These are phyloP conservation scores for Calliphora vicina DNA, from an alignment of 1,140 invertebrate genomes.

Conservation along the genomic window DNA sequence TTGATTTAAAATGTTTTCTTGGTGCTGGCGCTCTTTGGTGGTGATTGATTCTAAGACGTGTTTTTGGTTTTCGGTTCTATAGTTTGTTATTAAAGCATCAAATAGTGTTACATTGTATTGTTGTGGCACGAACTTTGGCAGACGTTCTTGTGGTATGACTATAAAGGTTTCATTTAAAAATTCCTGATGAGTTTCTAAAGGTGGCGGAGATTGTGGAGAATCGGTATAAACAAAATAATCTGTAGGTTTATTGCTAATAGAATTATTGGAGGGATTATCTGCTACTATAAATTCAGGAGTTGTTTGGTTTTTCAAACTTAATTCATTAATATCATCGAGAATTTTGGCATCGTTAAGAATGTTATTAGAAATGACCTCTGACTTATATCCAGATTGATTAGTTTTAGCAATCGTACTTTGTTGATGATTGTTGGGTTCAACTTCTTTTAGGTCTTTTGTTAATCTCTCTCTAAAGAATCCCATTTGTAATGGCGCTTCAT, in stretches of 20 bases:
- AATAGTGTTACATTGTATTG: not conserved
- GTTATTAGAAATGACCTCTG: too few relatives aligned
- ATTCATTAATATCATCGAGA: too few relatives aligned
- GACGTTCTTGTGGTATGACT: not conserved
- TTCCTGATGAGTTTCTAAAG: not conserved
- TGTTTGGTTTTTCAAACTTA: too few relatives aligned
- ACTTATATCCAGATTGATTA: too few relatives aligned
- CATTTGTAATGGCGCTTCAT: not conserved
- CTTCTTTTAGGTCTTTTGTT: too few relatives aligned
- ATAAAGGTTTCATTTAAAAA: not conserved
- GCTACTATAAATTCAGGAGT: too few relatives aligned
- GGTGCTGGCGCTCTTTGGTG: not conserved
- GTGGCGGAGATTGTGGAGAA: not conserved
- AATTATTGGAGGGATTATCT: too few relatives aligned
- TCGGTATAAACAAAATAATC: not conserved
- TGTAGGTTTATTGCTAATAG: too few relatives aligned
- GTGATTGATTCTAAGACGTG: not conserved
- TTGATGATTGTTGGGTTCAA: too few relatives aligned
- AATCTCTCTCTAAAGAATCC: not conserved
- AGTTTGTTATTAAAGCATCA: not conserved
- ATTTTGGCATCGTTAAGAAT: too few relatives aligned
- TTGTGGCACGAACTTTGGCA: not conserved
- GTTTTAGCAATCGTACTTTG: too few relatives aligned
- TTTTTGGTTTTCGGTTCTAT: not conserved
- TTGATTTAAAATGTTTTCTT: not conserved